Evolutionary conservation across 2,888 invertebrate genomes (phyloP), one percentile per base, ranked within the genome.

Genomic region (Amiota mariae): DNA sequence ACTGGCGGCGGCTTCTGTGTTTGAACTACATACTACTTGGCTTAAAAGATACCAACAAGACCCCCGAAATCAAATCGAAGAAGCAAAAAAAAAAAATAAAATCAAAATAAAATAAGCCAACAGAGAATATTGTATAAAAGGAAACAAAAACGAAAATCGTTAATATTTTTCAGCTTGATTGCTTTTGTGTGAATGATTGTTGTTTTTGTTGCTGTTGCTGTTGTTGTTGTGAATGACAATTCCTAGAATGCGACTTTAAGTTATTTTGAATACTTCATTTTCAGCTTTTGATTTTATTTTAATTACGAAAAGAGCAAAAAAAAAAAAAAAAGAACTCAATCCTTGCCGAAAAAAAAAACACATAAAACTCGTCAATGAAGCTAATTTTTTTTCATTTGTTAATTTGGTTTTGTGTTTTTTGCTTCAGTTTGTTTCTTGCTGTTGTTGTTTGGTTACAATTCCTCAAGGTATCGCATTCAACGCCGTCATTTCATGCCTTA

Each of bases 401-500:
- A 15, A 57, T 57, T 51, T 36, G 10, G 10, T 67, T 18, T 15
- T 51, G 46, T 13, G 24, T 63, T 49, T 6, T 66, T 48, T 46
- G 15, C n/a, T 36, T 1, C 8, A 11, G 54, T 54, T n/a, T n/a
- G n/a, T n/a, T n/a, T n/a, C 11, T 54, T 54, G 54, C 9, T 13
- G 13, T 15, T 15, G 15, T 54, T 59, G n/a, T 71, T 78, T 75
- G 3, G 77, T 74, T 82, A 85, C 85, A 76, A 78, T 78, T 81
- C 78, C 77, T 73, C 47, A 78, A 86, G 87, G 86, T 86, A 87
- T 87, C 87, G 86, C 85, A 86, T 87, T 86, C 87, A 86, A 86
- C 86, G 87, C 86, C 78, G 75, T 73, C 59, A 11, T 20, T 59
- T 15, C 59, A 11, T 20, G 8, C 59, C 59, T 15, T 20, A 15